These are phyloP conservation scores for Fukomys damarensis DNA, from an alignment of 2,113 vertebrate genomes.

Conservation along the genomic window DNA sequence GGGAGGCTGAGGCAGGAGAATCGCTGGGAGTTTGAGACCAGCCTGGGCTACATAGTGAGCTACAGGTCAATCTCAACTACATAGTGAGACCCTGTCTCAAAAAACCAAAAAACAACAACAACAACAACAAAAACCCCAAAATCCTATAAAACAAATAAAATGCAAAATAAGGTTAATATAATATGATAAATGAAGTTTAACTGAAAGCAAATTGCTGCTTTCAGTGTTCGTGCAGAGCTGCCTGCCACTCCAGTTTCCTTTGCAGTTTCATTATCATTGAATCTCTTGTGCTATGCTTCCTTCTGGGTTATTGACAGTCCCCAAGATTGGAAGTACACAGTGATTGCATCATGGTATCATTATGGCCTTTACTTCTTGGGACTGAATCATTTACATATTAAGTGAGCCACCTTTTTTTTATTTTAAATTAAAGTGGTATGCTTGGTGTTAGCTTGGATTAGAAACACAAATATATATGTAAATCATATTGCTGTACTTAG, in stretches of 20 bases:
- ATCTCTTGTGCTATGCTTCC: background rate
- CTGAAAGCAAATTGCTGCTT: background rate
- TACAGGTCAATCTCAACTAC: too few species aligned
- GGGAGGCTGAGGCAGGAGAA: too few species aligned
- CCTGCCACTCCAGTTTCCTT: background rate
- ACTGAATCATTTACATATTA: background rate
- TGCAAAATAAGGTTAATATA: slow-evolving; percentile 32
- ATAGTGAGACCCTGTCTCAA: too few species aligned
- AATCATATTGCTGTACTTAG: background rate
- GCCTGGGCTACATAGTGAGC: too few species aligned
- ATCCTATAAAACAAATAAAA: slow-evolving; percentile 17
- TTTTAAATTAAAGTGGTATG: background rate
- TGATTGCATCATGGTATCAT: background rate
- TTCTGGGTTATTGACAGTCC: background rate
- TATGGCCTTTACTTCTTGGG: slow-evolving; percentile 20
- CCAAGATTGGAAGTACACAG: background rate
- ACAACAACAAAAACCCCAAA: background rate
- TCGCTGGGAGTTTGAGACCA: too few species aligned
- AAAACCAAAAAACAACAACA: too few species aligned
- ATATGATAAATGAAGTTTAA: slow-evolving; percentile 7
- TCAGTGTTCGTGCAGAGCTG: background rate
- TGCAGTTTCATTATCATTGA: background rate
- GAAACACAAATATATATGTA: background rate
- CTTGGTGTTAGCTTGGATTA: background rate
- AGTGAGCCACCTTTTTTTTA: background rate